Conservation (phyloP, 2,113 vertebrate genomes). For the Pseudonaja textilis region DNA sequence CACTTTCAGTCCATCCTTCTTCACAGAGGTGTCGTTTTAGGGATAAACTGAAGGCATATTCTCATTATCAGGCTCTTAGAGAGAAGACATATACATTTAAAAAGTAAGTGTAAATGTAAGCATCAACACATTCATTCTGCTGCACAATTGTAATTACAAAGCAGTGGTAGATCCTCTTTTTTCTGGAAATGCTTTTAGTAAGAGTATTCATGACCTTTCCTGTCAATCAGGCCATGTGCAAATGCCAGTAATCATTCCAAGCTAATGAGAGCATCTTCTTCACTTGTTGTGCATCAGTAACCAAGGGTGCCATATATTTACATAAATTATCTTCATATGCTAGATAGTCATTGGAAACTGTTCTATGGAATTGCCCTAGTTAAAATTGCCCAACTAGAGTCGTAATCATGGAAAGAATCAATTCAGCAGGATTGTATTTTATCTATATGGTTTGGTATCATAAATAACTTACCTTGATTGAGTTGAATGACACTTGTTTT, state of each 20-base stretch:
- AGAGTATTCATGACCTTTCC: background rate
- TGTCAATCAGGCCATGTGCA: background rate
- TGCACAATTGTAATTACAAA: background rate
- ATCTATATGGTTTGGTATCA: background rate
- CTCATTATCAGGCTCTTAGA: background rate
- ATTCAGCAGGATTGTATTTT: conserved; percentile 10
- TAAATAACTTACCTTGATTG: background rate
- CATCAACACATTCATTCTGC: background rate
- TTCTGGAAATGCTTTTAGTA: background rate
- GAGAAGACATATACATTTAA: background rate
- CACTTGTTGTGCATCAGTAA: background rate
- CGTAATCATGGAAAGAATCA: background rate
- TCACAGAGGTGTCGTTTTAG: background rate
- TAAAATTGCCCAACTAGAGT: background rate
- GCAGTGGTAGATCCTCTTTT: background rate
- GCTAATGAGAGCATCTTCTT: background rate
- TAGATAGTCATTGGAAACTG: background rate
- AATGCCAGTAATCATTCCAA: background rate
- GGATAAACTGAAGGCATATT: background rate
- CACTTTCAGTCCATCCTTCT: background rate
- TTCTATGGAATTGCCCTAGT: background rate
- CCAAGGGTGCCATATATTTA: background rate
- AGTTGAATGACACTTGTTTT: background rate
- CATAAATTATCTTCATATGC: background rate
- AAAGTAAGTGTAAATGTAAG: background rate